A percentile compares a stretch with the other conserved stretches of the same genome.
These are phyloP conservation scores for Sesia apiformis DNA, from an alignment of 2,888 invertebrate species.

Conservation along the genomic window DNA sequence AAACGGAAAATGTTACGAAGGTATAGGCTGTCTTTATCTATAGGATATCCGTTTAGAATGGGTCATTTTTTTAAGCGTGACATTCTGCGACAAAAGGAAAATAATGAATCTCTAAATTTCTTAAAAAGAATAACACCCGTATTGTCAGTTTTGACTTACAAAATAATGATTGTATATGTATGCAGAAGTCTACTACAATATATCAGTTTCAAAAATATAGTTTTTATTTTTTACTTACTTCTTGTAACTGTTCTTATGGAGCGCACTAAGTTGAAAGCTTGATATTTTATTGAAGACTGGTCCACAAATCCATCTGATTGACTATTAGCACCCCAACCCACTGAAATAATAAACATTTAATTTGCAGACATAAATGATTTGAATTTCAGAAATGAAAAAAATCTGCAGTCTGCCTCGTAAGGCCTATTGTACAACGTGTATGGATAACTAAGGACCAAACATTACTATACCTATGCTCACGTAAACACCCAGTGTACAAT, in stretches of 20 bases:
- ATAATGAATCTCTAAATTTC: too few relatives aligned
- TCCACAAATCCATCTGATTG: constrained; percentile 92
- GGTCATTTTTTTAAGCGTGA: too few relatives aligned
- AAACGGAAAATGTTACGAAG: too few relatives aligned
- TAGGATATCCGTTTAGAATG: too few relatives aligned
- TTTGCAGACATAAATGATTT: not conserved
- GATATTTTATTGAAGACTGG: constrained; percentile 88
- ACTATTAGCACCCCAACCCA: constrained; percentile 89
- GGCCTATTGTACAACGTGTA: not conserved
- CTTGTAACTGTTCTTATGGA: constrained; percentile 98
- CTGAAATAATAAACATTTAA: constrained; percentile 62
- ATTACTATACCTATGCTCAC: too few relatives aligned
- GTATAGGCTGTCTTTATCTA: too few relatives aligned
- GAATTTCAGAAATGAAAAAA: not conserved
- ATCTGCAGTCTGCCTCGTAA: not conserved
- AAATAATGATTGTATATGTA: not conserved
- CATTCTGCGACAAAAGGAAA: too few relatives aligned
- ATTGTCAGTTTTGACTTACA: too few relatives aligned
- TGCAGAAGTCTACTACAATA: not conserved
- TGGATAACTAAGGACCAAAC: too few relatives aligned
- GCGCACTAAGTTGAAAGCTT: constrained; percentile 90
- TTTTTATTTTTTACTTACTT: constrained; percentile 78
- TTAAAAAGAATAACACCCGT: too few relatives aligned
- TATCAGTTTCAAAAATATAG: not conserved
- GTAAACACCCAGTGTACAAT: too few relatives aligned